Base-by-base conservation (phyloP, 2,113 vertebrate species). In the Peucedramus taeniatus region DNA sequence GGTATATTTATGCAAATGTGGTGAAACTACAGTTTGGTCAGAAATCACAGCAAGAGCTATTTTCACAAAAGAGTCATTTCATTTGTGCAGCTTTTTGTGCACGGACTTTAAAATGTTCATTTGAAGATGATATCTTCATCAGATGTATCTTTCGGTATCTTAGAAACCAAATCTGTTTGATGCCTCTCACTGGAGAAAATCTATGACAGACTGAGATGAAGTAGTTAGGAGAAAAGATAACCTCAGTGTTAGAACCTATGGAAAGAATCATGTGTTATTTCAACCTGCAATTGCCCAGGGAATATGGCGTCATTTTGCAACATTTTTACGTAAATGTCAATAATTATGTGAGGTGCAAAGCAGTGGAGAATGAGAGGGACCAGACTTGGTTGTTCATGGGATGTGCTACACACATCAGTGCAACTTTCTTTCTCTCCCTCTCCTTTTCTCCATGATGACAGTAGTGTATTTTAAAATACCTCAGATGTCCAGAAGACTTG, bases 91-190 rank as follows among this genome's bases (percentile, higher is more conserved):
- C 9, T 95, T 85, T 86, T 85, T 93, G 69, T 22, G 28, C 72
- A 70, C 0, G 0, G 64, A 81, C 31, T 75, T 84, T 78, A 93
- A 89, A 95, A 89, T 16, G 72, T 42, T 94, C 53, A 83, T 87
- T 93, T 87, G 75, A 90, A 93, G 87, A 59, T 17, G 10, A 17
- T 59, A 59, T 59, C 57, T 37, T 35, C 57, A 59, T 59, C n/a
- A 26, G 57, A 90, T 40, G 7, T 24, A 49, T 91, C 42, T 77
- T 88, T 51, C 90, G 76, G 94, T 96, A 96, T 90, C 93, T 96
- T 95, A 78, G 93, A 90, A 93, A 95, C 88, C 80, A 92, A 74
- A 84, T 74, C 78, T 69, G n/a, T 70, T 84, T 89, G 60, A 94
- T 93, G 44, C 56, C 44, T 89, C 72, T 90, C 31, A 21, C 22